Conservation (phyloP, 2,888 invertebrate species). For the Temnothorax unifasciatus region DNA sequence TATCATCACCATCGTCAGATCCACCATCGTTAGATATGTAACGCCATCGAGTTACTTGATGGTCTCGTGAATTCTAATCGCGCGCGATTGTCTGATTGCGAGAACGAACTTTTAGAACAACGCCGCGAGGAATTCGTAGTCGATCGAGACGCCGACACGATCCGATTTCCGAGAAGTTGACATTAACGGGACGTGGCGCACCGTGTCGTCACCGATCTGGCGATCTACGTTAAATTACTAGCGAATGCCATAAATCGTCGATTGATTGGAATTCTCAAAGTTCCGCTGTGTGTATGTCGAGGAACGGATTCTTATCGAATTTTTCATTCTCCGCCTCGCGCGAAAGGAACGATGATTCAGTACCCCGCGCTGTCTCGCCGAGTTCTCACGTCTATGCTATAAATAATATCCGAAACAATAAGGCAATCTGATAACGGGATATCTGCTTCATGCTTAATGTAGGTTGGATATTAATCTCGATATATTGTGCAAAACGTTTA, state of each 20-base stretch:
- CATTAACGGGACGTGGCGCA: constrained; percentile 28
- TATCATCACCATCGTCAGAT: not conserved
- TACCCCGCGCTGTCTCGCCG: not conserved
- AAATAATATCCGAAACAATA: constrained; percentile 42
- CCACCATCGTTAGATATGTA: not conserved
- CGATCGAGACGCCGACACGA: constrained; percentile 1
- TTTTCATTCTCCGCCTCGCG: not conserved
- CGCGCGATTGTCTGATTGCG: not conserved
- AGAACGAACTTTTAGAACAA: not conserved
- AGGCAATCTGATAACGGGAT: constrained; percentile 22
- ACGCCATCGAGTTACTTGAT: not conserved
- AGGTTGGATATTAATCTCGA: constrained; percentile 20
- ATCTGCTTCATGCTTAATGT: constrained; percentile 27
- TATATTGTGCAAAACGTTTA: not conserved
- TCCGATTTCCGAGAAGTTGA: constrained; percentile 27
- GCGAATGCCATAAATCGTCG: constrained; percentile 23
- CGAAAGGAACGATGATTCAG: constrained; percentile 5
- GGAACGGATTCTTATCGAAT: constrained; percentile 12
- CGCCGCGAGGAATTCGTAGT: not conserved
- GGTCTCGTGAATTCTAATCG: not conserved
- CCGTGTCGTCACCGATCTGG: not conserved
- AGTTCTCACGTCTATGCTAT: constrained; percentile 21
- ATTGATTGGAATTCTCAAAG: constrained; percentile 28
- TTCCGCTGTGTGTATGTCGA: not conserved
- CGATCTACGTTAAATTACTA: constrained; percentile 21